A percentile compares a stretch with the other conserved stretches of the same genome.
These are phyloP conservation scores for Erpornis zantholeuca DNA, from an alignment of 2,113 vertebrate species.

Conservation along the genomic window DNA sequence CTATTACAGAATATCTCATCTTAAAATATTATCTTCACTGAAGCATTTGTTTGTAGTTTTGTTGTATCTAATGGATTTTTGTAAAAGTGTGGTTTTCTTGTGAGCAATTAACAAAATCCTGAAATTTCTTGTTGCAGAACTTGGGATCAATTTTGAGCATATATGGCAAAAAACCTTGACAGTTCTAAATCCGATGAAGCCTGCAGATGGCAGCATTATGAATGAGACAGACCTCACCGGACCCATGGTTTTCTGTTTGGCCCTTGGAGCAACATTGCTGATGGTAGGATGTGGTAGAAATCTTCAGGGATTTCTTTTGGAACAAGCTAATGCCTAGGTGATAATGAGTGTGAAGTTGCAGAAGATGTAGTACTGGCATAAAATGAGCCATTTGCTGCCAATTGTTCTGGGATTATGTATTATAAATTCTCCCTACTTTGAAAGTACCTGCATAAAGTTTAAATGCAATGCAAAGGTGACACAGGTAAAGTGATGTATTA, in stretches of 20 bases:
- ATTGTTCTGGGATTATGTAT: not conserved
- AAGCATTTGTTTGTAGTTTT: not conserved
- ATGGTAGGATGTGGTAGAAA: constrained; percentile 70
- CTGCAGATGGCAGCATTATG: constrained; percentile 91
- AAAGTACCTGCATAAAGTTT: not conserved
- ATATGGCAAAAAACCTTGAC: constrained; percentile 92
- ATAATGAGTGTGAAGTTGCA: not conserved
- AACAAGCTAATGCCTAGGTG: not conserved
- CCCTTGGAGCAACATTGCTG: constrained; percentile 81
- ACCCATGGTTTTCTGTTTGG: constrained; percentile 82
- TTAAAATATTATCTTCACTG: not conserved
- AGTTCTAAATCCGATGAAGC: constrained; percentile 85
- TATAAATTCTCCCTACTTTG: not conserved
- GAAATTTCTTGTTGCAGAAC: constrained; percentile 72
- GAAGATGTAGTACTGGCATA: not conserved
- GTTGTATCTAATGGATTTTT: not conserved
- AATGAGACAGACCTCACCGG: constrained; percentile 87
- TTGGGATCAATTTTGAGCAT: constrained; percentile 90
- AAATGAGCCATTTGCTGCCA: not conserved
- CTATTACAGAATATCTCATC: not conserved
- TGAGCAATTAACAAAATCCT: not conserved
- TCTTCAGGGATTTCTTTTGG: not conserved
- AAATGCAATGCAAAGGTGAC: not conserved
- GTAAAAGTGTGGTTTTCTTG: not conserved
- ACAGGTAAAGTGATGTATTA: not conserved